Conservation (phyloP, 2,888 invertebrate species). For the Parnassius smintheus region DNA sequence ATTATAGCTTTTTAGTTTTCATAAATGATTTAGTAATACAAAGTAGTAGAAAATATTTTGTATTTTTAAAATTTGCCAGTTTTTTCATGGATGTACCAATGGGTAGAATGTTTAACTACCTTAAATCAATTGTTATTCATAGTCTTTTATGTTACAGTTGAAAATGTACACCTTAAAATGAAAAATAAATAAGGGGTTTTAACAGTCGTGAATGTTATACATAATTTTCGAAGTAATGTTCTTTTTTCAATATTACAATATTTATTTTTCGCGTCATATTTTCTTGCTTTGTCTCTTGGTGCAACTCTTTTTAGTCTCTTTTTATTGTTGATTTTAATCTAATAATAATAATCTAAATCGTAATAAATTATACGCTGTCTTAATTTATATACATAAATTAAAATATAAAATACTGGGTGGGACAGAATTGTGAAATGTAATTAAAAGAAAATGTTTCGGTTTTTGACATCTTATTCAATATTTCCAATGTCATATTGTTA, state of each 20-base stretch:
- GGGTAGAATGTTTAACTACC: conserved; percentile 1
- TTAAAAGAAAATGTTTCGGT: conserved; percentile 3
- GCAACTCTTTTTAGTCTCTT: neutral
- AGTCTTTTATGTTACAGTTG: neutral
- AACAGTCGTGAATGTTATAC: neutral
- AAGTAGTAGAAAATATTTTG: conserved; percentile 2
- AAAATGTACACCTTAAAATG: conserved; percentile 12
- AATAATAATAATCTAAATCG: neutral
- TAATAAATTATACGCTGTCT: too few species aligned
- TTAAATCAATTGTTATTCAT: neutral
- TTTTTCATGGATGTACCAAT: conserved; percentile 2
- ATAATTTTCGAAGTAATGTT: conserved; percentile 4
- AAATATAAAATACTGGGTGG: conserved; percentile 2
- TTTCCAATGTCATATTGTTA: conserved; percentile 7
- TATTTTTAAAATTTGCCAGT: conserved; percentile 4
- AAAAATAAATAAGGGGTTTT: neutral
- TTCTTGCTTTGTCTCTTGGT: neutral
- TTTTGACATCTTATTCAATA: conserved; percentile 19
- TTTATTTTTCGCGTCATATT: too few species aligned
- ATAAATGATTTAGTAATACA: neutral
- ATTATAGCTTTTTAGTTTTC: neutral
- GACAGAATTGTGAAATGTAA: conserved; percentile 12
- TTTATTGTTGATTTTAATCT: conserved; percentile 2
- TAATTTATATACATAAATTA: conserved; percentile 7
- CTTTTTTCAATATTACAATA: neutral